Conservation (phyloP, 2,797 vertebrate genomes). For the Crypturellus tataupa region DNA sequence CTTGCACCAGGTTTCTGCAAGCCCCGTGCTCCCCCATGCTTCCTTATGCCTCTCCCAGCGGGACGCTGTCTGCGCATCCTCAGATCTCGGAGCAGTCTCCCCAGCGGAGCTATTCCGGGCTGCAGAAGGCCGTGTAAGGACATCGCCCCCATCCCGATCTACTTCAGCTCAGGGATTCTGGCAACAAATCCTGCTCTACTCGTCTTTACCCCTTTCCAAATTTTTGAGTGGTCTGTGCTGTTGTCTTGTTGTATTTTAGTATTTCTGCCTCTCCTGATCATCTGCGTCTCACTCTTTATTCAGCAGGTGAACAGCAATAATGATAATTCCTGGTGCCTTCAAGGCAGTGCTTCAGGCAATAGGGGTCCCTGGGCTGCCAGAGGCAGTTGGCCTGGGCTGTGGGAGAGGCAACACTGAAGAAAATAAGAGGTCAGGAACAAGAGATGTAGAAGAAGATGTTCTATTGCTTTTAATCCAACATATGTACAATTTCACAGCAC, state of each 20-base stretch:
- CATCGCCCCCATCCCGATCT: background rate
- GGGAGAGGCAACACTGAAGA: background rate
- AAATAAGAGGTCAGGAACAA: background rate
- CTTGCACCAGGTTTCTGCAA: background rate
- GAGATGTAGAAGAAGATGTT: background rate
- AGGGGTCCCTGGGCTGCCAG: background rate
- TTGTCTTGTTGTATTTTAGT: background rate
- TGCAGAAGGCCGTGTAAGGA: background rate
- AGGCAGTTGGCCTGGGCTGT: background rate
- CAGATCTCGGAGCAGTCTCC: background rate
- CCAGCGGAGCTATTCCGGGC: background rate
- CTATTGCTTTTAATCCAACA: background rate
- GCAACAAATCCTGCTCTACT: background rate
- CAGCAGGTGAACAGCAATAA: background rate
- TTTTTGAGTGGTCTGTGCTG: background rate
- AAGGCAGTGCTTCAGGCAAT: background rate
- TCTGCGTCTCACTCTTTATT: background rate
- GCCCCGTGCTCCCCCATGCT: background rate
- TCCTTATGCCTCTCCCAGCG: background rate
- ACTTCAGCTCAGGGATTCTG: background rate
- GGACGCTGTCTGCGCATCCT: background rate
- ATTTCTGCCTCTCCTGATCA: rapidly evolving
- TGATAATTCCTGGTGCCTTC: background rate
- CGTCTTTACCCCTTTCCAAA: background rate
- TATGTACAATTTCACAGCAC: background rate